A percentile compares a stretch with the other conserved stretches of the same genome.
phyloP scores from a whole-genome alignment of 2,888 invertebrate genomes.

The Synergus gifuensis region DNA sequence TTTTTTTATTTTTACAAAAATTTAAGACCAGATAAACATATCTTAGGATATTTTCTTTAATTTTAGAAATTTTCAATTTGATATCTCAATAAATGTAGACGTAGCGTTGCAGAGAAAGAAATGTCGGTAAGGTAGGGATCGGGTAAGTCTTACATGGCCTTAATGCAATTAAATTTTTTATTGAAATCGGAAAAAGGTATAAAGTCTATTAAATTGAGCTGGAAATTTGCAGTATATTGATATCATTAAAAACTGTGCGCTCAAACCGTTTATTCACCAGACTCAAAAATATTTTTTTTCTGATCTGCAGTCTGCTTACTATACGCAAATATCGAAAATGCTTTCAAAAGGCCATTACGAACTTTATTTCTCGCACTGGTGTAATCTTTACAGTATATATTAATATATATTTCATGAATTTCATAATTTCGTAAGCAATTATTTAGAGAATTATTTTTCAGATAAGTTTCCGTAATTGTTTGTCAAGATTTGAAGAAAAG shows the following conservation, averaged over 20 bases:
- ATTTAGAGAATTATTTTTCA: neutral
- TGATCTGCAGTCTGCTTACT: conserved; percentile 3
- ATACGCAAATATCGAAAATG: conserved; percentile 26
- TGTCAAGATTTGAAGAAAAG: neutral
- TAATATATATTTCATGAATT: neutral
- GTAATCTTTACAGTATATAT: neutral
- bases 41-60: too few relatives aligned
- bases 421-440: neutral
- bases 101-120: too few relatives aligned
- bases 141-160: too few relatives aligned
- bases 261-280: neutral
- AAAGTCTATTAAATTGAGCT: neutral
- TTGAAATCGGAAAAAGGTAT: neutral
- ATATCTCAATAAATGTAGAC: too few relatives aligned
- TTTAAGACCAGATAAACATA: too few relatives aligned
- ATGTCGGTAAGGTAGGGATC: too few relatives aligned
- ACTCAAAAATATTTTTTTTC: conserved; percentile 22
- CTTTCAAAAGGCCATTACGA: conserved; percentile 39
- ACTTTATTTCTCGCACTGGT: conserved; percentile 29
- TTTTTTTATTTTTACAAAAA: too few relatives aligned
- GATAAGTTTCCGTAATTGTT: neutral
- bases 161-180: neutral
- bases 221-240: neutral
- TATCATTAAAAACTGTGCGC: neutral
- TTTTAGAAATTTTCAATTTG: too few relatives aligned